Percentiles rank a stretch among this genome's conserved stretches.
phyloP scores from a whole-genome alignment of 1,140 invertebrate genomes.

The Tetraneura akinire region DNA sequence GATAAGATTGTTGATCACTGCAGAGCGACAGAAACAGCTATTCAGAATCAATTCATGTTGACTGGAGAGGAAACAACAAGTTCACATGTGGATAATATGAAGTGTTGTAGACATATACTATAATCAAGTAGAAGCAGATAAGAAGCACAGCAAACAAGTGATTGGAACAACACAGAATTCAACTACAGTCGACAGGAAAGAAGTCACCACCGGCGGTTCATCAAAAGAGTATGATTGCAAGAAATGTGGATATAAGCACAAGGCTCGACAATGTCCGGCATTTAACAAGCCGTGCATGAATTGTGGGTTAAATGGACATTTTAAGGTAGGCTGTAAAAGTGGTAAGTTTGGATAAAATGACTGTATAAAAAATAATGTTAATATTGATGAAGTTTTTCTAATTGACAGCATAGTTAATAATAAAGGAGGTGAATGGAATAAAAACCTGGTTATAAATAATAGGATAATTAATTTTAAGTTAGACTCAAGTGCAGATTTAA shows the following conservation, averaged over 20 bases:
- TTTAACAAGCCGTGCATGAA: conserved; percentile 52
- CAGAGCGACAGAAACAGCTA: no score
- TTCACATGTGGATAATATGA: no score
- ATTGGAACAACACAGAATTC: no score
- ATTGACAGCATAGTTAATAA: conserved; percentile 36
- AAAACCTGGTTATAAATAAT: conserved; percentile 14
- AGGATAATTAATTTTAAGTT: conserved; percentile 28
- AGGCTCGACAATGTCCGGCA: conserved; percentile 44
- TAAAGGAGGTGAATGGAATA: conserved; percentile 27
- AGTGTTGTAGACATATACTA: no score
- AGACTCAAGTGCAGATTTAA: conserved; percentile 26
- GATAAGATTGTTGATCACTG: no score
- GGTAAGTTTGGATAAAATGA: conserved; percentile 12
- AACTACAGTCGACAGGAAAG: no score
- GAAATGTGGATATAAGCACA: conserved; percentile 45
- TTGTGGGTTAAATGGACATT: conserved; percentile 53
- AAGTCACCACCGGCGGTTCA: no score
- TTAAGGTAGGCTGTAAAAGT: conserved; percentile 39
- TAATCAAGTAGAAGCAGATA: no score
- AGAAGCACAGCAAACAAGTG: no score
- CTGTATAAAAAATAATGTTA: background rate
- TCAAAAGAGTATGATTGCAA: background rate
- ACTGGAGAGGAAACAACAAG: no score
- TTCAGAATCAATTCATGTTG: no score
- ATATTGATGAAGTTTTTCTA: background rate